Base-by-base conservation (phyloP, 2,797 vertebrate species). In the Liparis tanakae region DNA sequence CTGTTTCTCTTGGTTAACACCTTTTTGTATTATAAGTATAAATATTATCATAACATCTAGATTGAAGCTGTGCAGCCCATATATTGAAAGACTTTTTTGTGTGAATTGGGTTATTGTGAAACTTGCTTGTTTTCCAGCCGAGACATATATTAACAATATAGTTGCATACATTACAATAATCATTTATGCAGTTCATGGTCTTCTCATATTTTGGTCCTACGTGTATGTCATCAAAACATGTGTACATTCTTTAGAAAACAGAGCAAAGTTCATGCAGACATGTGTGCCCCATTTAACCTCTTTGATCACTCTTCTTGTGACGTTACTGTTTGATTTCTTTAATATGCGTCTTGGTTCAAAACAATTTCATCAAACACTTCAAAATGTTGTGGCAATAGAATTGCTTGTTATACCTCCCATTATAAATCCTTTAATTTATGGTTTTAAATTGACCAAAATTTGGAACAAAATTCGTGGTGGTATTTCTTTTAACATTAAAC, bases 241-340 rank as follows among this genome's bases (percentile, higher is more conserved):
- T 78, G 41, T 72, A 1, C 51, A 46, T 22, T 87, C 84, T n/a
- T 12, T 37, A 18, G 83, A 88, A 53, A 85, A 76, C 6, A 80
- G 73, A 13, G 56, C 30, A 8, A 89, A 84, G 70, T 90, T 87
- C 55, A 84, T 88, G 83, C 83, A 87, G 20, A 88, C 89, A 20
- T 88, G 87, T 72, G 67, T 91, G 12, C 89, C 88, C 13, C 86
- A 89, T 76, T 25, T 89, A 34, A 2, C 60, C 5, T 85, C 13
- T 30, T 50, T 88, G 1, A 0, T 74, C 6, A 78, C 13, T 37
- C 9, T 37, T 37, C 36, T 37, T 10, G 36, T 30, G 25, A 36
- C 71, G 0, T 0, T 83, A 6, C 33, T 87, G 13, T 72, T 83
- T 18, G 81, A 89, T 57, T 1, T 51, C 48, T 10, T 22, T 3